A percentile compares a stretch with the other conserved stretches of the same genome.
Conservation (phyloP, 2,888 invertebrate genomes). For the Dusona sp. region DNA sequence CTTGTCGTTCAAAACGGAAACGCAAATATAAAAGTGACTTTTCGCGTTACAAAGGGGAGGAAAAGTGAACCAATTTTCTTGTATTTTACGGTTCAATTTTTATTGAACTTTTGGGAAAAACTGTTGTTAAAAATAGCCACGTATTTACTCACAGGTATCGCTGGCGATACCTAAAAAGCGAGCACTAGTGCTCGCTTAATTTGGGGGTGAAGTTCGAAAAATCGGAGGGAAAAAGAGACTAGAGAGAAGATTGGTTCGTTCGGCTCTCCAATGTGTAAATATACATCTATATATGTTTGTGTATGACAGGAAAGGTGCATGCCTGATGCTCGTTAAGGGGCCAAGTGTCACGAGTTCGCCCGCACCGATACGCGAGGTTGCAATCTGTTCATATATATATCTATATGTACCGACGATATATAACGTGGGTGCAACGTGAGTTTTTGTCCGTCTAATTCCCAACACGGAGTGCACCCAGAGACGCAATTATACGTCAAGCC, state of each 20-base stretch:
- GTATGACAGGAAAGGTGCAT: conserved; percentile 58
- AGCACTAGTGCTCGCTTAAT: conserved; percentile 22
- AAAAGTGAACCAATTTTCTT: conserved; percentile 41
- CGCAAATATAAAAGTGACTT: conserved; percentile 31
- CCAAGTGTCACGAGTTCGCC: conserved; percentile 66
- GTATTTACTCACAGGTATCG: not conserved
- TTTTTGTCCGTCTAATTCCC: conserved; percentile 62
- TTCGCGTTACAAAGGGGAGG: not conserved
- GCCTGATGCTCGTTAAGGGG: conserved; percentile 65
- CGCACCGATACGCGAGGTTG: conserved; percentile 51
- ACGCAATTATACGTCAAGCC: conserved; percentile 63
- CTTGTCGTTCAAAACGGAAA: not conserved
- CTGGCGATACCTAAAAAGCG: not conserved
- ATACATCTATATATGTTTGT: conserved; percentile 30
- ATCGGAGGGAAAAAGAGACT: conserved; percentile 45
- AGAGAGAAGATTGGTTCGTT: conserved; percentile 64
- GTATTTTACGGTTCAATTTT: not conserved
- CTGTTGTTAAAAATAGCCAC: not conserved
- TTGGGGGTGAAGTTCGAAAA: conserved; percentile 31
- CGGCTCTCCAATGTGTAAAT: conserved; percentile 19
- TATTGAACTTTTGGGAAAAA: not conserved
- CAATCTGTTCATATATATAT: conserved; percentile 10
- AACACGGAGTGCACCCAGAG: conserved; percentile 36
- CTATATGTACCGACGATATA: not conserved
- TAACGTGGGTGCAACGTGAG: conserved; percentile 47